Evolutionary conservation across 2,113 vertebrate species (phyloP).

Genomic region (Poecilia latipinna): DNA sequence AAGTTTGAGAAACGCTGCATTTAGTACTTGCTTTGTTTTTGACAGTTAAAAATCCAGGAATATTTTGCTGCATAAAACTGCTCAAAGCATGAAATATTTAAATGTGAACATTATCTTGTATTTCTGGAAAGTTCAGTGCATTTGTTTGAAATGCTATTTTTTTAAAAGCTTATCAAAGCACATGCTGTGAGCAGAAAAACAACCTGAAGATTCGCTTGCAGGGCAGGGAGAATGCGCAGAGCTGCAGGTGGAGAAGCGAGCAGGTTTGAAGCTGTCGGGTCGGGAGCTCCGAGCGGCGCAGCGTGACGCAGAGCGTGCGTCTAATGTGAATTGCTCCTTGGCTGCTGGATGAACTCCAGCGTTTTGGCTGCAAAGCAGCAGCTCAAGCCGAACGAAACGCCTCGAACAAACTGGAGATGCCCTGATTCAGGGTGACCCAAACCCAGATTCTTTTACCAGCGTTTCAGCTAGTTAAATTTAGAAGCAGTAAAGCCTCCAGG

Average conservation of each 20-base stretch:
- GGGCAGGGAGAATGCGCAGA: neutral
- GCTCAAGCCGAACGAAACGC: neutral
- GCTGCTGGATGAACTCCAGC: constrained; percentile 27
- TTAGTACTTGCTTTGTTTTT: neutral
- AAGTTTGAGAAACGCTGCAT: neutral
- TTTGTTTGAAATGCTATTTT: neutral
- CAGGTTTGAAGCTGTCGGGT: neutral
- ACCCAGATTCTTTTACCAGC: neutral
- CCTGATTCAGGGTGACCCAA: neutral
- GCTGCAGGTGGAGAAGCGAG: constrained; percentile 5
- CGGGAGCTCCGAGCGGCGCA: neutral
- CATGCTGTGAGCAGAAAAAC: neutral
- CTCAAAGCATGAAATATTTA: neutral
- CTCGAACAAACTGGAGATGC: constrained; percentile 17
- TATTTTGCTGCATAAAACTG: neutral
- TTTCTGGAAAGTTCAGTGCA: neutral
- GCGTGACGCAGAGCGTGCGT: neutral
- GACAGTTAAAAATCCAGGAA: neutral
- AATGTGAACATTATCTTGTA: neutral
- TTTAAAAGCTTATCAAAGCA: neutral
- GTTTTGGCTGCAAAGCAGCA: constrained; percentile 5
- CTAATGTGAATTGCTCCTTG: neutral
- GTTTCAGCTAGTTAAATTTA: neutral
- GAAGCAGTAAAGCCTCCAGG: neutral
- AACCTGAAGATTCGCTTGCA: neutral